Base-by-base conservation (phyloP, 2,113 vertebrate genomes). In the Oxyura jamaicensis region DNA sequence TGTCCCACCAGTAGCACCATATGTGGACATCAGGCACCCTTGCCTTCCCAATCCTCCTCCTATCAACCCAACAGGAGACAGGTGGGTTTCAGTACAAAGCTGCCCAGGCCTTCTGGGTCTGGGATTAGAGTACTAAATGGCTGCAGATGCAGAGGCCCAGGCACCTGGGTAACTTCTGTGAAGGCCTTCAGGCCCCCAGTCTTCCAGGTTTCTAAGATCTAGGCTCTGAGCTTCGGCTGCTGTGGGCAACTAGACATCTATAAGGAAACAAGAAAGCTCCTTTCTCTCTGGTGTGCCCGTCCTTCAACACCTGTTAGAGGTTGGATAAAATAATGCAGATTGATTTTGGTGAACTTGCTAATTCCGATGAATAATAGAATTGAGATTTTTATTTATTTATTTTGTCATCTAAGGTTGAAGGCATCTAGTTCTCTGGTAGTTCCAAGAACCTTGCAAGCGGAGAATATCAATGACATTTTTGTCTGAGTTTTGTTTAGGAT, bases 71-170 rank as follows among this genome's bases (percentile, higher is more conserved):
- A 56, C 25, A 87, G 77, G 22, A 59, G 25, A 42, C 8, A 36
- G 0, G 0, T 50, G 22, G 13, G 14, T 7, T 52, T 63, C 35
- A 8, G 9, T 8, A 36, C 0, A 1, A 58, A 85, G 52, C n/a
- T 72, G 19, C 18, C 31, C 31, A n/a, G 19, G 28, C 7, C 56
- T n/a, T 35, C 41, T 53, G 63, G 18, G 11, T 6, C 25, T 6
- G 19, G 19, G 29, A 22, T 36, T 62, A 36, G 29, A 39, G 8
- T 2, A 29, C 18, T 1, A 7, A 31, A 48, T 44, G 17, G 33
- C 50, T 92, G 26, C 6, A 9, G 31, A 14, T 22, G 18, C 44
- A 77, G 25, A 60, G 14, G 48, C 21, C 26, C 31, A n/a, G 36
- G 21, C 15, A 67, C 4, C 8, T 15, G 1, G 4, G 1, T 29